Evolutionary conservation across 2,113 vertebrate species (phyloP).

Genomic region (Micronycteris hirsuta): DNA sequence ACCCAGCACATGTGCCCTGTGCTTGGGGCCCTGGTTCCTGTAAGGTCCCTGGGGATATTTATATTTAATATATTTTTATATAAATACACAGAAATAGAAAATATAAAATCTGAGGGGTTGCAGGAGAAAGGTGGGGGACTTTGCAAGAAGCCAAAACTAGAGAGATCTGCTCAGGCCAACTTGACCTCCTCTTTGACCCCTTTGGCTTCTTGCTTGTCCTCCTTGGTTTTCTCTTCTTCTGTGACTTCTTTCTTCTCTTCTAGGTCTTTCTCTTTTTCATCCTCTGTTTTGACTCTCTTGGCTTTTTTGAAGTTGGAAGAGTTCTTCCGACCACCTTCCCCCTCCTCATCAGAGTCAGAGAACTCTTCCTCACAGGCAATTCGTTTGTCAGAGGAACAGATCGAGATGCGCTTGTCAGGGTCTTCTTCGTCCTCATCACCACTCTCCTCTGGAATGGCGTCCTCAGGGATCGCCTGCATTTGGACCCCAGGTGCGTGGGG

Average conservation of each 20-base stretch:
- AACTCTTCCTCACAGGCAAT: conserved; percentile 98
- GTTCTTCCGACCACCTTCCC: conserved; percentile 94
- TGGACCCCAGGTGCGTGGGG: conserved; percentile 96
- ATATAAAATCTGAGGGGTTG: conserved; percentile 82
- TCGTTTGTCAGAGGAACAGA: conserved; percentile 95
- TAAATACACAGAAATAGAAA: conserved; percentile 86
- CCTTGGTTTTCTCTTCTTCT: conserved; percentile 85
- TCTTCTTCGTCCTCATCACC: conserved; percentile 97
- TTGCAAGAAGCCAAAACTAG: conserved; percentile 47
- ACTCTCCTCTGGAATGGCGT: conserved; percentile 94
- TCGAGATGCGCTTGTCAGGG: conserved; percentile 93
- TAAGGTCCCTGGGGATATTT: conserved; percentile 71
- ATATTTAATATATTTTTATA: conserved; percentile 84
- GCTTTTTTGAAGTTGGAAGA: conserved; percentile 94
- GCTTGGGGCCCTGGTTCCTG: conserved; percentile 46
- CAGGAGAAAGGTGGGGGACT: conserved; percentile 36
- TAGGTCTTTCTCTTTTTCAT: conserved; percentile 89
- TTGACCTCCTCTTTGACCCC: conserved; percentile 86
- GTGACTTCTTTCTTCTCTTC: conserved; percentile 94
- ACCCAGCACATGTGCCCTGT: neutral
- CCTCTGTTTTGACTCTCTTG: conserved; percentile 94
- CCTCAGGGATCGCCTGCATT: conserved; percentile 96
- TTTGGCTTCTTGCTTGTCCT: too few species aligned
- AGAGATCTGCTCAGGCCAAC: conserved; percentile 77
- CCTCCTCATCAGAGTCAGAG: conserved; percentile 97